phyloP scores from a whole-genome alignment of 2,888 invertebrate species.

The Trissonchulus latispiculum region DNA sequence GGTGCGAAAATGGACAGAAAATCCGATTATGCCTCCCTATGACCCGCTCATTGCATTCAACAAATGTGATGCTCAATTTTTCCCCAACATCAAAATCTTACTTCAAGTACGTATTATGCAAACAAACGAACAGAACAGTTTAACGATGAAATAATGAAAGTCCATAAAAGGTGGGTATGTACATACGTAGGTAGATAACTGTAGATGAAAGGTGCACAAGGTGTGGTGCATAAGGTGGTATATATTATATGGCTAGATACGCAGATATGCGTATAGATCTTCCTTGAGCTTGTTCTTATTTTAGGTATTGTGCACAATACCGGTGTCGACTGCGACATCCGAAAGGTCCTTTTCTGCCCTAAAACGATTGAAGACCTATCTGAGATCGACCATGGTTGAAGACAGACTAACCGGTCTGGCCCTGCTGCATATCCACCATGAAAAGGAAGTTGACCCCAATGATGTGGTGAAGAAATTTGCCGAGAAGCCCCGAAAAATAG shows the following conservation, averaged over 20 bases:
- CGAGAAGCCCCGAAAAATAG: constrained; percentile 8
- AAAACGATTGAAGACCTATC: constrained; percentile 8
- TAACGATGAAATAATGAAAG: no score
- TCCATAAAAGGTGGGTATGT: no score
- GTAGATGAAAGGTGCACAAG: no score
- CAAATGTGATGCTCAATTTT: neutral
- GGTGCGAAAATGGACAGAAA: neutral
- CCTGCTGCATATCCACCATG: neutral
- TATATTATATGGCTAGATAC: neutral
- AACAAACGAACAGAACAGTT: neutral
- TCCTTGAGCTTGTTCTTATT: no score
- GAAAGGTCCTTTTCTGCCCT: neutral
- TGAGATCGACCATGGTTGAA: neutral
- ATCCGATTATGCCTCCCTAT: neutral
- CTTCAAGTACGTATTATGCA: neutral
- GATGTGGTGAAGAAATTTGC: neutral
- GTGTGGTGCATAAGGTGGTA: no score
- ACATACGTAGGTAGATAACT: no score
- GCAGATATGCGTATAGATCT: no score
- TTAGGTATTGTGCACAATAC: neutral
- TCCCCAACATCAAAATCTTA: neutral
- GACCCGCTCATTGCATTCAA: neutral
- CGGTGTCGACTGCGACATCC: neutral
- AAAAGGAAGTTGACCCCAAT: neutral
- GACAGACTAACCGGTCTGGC: neutral